Conservation (phyloP, 2,113 vertebrate genomes). For the Sinosuthora webbiana region DNA sequence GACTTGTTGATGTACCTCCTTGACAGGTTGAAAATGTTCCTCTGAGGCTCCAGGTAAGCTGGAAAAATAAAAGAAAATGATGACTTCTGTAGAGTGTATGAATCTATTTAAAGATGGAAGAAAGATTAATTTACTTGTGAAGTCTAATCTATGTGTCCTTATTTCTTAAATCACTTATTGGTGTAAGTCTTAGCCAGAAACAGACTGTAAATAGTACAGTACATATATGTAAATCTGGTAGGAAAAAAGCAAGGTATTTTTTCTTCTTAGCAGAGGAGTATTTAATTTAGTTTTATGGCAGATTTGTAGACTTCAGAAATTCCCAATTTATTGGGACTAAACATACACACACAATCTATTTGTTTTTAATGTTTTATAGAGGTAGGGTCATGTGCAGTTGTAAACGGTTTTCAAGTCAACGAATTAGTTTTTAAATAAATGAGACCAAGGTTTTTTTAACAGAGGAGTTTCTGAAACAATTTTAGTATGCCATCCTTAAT, state of each 20-base stretch:
- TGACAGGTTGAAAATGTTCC: neutral
- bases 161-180: neutral
- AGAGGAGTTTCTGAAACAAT: neutral
- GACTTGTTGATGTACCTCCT: neutral
- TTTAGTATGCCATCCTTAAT: neutral
- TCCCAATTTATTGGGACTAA: neutral
- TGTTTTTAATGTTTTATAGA: neutral
- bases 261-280: neutral
- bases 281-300: neutral
- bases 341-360: neutral
- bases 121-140: neutral
- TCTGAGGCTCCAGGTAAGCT: neutral
- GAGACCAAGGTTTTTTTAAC: neutral
- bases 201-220: neutral
- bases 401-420: neutral
- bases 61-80: neutral
- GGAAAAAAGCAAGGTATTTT: neutral
- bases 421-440: neutral
- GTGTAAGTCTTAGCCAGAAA: neutral
- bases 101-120: neutral
- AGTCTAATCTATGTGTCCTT: neutral
- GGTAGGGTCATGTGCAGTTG: neutral
- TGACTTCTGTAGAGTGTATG: neutral
- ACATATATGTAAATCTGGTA: neutral
- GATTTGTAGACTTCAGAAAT: neutral